Evolutionary conservation across 1,140 invertebrate genomes (phyloP), one percentile per base, ranked within the genome.

Genomic region (Pygmarrhopalites habei): DNA sequence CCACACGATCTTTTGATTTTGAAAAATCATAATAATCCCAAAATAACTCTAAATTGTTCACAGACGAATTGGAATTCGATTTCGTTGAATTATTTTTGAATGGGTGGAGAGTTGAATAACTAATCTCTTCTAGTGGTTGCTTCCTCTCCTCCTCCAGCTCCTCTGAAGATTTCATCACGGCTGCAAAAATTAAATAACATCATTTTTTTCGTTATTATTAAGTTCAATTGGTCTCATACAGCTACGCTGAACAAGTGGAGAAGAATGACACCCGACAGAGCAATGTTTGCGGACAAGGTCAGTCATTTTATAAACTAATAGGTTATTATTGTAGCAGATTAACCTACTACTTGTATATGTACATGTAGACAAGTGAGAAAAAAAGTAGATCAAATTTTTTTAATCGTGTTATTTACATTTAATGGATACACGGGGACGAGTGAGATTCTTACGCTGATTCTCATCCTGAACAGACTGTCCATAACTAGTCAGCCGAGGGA

Each of bases 21-120:
- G 60, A 56, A 35, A 58, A 68, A 30, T 68, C 66, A 32, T 65
- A 68, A 32, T 64, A 68, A 53, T 68, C 66, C 66, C 66, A 68
- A 46, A 68, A 68, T 23, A 62, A 55, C 17, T 68, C 66, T 65
- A 68, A 65, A 32, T 65, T 65, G 43, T 68, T 68, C n/a, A 68
- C 52, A 4, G 66, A 68, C 1, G 66, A 32, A 23, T 35, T 56
- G 4, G 53, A 56, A 14, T 46, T 59, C 10, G 39, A 14, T n/a
- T 59, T 58, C n/a, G n/a, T n/a, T n/a, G n/a, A n/a, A n/a, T 58
- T 14, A 19, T 14, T 58, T 25, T 35, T 58, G 56, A 58, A 58
- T 4, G 56, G 15, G 39, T 58, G 25, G 14, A 58, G 39, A 25
- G 56, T 58, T 15, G 56, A 58, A 25, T 58, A 55, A 26, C 51